Conservation (phyloP, 2,113 vertebrate species). For the Tringa solitaria region DNA sequence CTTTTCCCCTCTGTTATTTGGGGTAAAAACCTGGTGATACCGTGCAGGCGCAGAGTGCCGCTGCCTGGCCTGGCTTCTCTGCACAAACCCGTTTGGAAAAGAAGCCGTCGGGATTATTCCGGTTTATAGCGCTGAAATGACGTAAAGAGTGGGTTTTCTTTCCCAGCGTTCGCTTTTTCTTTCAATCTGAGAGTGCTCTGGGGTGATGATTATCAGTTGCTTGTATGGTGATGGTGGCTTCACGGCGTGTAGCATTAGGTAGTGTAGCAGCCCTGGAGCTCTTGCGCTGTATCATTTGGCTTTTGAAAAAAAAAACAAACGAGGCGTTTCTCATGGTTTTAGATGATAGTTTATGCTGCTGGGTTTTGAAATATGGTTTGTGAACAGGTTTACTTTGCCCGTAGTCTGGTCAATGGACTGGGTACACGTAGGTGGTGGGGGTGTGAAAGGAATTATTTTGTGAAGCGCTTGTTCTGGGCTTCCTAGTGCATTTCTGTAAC, state of each 20-base stretch:
- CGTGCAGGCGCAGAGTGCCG: not conserved
- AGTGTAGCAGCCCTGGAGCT: not conserved
- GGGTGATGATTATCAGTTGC: not conserved
- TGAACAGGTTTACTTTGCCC: not conserved
- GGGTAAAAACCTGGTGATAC: not conserved
- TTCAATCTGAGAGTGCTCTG: not conserved
- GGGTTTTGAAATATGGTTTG: not conserved
- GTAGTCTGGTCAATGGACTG: not conserved
- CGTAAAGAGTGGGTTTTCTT: not conserved
- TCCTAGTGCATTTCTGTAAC: not conserved
- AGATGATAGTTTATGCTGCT: not conserved
- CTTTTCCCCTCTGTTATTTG: not conserved
- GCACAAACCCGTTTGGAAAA: not conserved
- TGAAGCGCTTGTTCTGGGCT: not conserved
- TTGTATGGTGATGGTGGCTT: not conserved
- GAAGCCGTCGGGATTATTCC: not conserved
- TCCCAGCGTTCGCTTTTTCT: not conserved
- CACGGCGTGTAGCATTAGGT: not conserved
- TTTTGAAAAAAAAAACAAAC: not conserved
- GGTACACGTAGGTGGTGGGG: not conserved
- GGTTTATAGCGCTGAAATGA: not conserved
- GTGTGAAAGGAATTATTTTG: not conserved
- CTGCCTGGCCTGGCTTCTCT: not conserved
- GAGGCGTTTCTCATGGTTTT: not conserved
- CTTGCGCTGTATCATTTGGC: not conserved